Conservation (phyloP, 2,888 invertebrate genomes). For the Chalcosyrphus nemorum region DNA sequence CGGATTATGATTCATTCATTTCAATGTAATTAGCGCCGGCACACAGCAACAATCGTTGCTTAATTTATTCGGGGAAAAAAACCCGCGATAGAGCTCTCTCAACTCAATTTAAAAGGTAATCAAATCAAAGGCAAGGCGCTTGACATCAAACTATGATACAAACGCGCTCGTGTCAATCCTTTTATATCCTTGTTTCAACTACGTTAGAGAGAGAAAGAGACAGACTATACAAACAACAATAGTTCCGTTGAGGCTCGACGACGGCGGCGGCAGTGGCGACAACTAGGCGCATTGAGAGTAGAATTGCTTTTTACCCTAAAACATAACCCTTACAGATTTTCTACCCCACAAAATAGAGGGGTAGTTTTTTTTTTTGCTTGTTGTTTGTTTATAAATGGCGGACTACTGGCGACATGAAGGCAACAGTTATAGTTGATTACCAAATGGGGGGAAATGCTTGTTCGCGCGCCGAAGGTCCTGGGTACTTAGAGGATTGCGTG, state of each 20-base stretch:
- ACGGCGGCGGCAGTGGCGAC: slow-evolving; percentile 36
- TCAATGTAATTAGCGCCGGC: slow-evolving; percentile 51
- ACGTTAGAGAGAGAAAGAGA: too few relatives aligned
- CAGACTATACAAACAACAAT: slow-evolving; percentile 17
- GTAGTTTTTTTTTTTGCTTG: neutral
- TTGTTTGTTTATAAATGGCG: slow-evolving; percentile 49
- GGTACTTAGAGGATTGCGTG: slow-evolving; percentile 60
- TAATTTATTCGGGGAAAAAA: slow-evolving; percentile 39
- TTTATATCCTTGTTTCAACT: neutral
- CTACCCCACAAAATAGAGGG: neutral
- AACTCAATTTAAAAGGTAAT: slow-evolving; percentile 57
- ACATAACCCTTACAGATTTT: slow-evolving; percentile 34
- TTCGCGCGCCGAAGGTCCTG: slow-evolving; percentile 42
- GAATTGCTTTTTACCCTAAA: neutral
- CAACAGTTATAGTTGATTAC: slow-evolving; percentile 65
- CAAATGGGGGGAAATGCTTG: slow-evolving; percentile 11
- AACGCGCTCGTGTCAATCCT: slow-evolving; percentile 41
- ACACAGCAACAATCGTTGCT: slow-evolving; percentile 56
- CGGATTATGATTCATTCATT: slow-evolving; percentile 58
- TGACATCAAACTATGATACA: slow-evolving; percentile 12
- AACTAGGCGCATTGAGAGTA: slow-evolving; percentile 44
- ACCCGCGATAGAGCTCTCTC: neutral
- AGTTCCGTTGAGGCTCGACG: slow-evolving; percentile 24
- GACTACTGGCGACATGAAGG: slow-evolving; percentile 60
- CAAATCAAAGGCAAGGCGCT: slow-evolving; percentile 69